phyloP scores from a whole-genome alignment of 2,888 invertebrate species.

The Leucozona laternaria region DNA sequence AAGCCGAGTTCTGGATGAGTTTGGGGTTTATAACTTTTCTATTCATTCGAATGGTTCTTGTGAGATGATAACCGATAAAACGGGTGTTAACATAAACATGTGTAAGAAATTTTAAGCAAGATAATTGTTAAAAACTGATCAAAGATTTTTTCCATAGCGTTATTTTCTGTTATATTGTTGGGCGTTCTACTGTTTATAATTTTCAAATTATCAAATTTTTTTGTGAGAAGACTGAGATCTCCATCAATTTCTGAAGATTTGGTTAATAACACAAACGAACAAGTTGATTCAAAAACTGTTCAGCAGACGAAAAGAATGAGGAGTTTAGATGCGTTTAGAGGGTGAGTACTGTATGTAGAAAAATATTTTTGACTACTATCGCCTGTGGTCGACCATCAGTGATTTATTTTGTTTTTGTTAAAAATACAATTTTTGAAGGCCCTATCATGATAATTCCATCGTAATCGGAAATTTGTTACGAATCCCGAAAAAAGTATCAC shows the following conservation, averaged over 20 bases:
- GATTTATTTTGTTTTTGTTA: too few relatives aligned
- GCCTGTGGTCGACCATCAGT: too few relatives aligned
- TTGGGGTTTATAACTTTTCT: conserved; percentile 89
- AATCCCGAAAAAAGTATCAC: too few relatives aligned
- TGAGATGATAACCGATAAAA: conserved; percentile 85
- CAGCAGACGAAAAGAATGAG: conserved; percentile 85
- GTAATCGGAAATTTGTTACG: too few relatives aligned
- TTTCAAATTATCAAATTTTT: conserved; percentile 76
- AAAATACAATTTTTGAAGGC: too few relatives aligned
- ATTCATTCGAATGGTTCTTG: conserved; percentile 85
- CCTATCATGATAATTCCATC: too few relatives aligned
- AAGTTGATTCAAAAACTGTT: conserved; percentile 76
- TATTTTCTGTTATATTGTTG: conserved; percentile 80
- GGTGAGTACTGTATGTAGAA: too few relatives aligned
- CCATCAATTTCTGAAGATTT: conserved; percentile 75
- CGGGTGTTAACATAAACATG: conserved; percentile 89
- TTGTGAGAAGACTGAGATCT: conserved; percentile 77
- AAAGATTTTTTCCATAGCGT: conserved; percentile 75
- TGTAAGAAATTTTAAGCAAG: conserved; percentile 77
- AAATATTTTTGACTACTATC: too few relatives aligned
- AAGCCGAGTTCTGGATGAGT: conserved; percentile 86
- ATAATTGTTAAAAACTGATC: background rate
- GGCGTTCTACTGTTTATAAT: conserved; percentile 78
- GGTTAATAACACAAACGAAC: conserved; percentile 63
- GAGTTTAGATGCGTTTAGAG: conserved; percentile 92